Base-by-base conservation (phyloP, 2,113 vertebrate genomes). In the Tragelaphus imberbis region DNA sequence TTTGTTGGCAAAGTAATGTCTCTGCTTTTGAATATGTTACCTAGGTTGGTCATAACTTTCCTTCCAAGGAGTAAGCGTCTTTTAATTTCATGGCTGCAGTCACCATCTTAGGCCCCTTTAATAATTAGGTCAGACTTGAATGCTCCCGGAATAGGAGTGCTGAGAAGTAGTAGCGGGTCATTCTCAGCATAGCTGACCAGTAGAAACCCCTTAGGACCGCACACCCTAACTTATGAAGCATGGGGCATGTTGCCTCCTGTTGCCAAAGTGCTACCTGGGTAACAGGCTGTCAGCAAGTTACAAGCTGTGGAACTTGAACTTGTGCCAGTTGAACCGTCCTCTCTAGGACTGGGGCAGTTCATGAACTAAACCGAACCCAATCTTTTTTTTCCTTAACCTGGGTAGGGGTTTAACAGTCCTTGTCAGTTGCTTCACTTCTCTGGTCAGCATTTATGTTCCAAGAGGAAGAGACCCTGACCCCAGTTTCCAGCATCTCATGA, bases 121-220 rank as follows among this genome's bases (percentile, higher is more conserved):
- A 17, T 2, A 23, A 59, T 4, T n/a, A 27, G 8, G 12, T 15
- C 6, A 47, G 47, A 61, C 16, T 1, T 0, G 40, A 51, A 5
- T 21, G 21, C 21, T 59, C 15, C 15, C 13, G 21, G 33, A 47
- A 12, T 6, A 19, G 58, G 44, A 68, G 44, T 65, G 82, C 53
- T 55, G 44, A 79, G 55, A 36, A 44, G 21, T 16, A 51, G 0
- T 2, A 5, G n/a, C 8, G 25, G 58, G 28, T 4, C 28, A 2
- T 3, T 47, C 21, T 1, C 4, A 25, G 56, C 79, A 23, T 49
- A 51, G 7, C 30, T 61, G 61, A 40, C 36, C n/a, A 40, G n/a
- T 40, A 25, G 68, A 40, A 75, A 75, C 68, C n/a, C 9, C 36
- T 21, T 23, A 3, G 19, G n/a, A 40, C 68, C 5, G 3, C 68